Conservation (phyloP, 2,888 invertebrate genomes). For the Taphrorychus bicolor region DNA sequence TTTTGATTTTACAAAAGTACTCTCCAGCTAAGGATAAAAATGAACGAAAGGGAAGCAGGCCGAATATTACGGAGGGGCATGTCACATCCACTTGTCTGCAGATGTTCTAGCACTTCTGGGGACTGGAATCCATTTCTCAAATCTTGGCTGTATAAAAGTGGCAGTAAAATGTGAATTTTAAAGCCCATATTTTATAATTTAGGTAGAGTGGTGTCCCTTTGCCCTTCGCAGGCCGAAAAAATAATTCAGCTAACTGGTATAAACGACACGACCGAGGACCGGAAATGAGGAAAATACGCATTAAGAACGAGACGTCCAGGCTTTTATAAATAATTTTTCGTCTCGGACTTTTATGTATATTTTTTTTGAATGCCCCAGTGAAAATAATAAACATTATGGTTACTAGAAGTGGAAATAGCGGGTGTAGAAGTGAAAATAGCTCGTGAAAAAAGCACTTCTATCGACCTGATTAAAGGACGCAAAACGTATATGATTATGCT, state of each 20-base stretch:
- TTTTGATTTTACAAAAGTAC: background rate
- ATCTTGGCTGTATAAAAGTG: constrained; percentile 34
- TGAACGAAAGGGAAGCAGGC: background rate
- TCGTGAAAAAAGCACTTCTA: too few relatives aligned
- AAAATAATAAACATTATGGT: too few relatives aligned
- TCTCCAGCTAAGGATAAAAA: too few relatives aligned
- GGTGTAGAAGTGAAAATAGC: too few relatives aligned
- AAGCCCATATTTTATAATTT: constrained; percentile 37
- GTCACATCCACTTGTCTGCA: constrained; percentile 35
- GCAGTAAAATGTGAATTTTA: constrained; percentile 37
- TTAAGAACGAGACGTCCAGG: constrained; percentile 7
- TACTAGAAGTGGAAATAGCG: too few relatives aligned
- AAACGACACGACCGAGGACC: constrained; percentile 22
- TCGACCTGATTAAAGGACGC: too few relatives aligned
- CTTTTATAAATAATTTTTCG: constrained; percentile 9
- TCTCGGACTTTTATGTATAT: too few relatives aligned
- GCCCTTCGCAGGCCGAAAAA: constrained; percentile 22
- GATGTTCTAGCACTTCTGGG: constrained; percentile 30
- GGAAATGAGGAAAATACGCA: constrained; percentile 12
- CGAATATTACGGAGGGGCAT: constrained; percentile 5
- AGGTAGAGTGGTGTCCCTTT: constrained; percentile 30
- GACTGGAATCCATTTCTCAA: constrained; percentile 25
- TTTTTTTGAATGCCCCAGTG: background rate
- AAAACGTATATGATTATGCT: too few relatives aligned
- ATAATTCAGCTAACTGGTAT: constrained; percentile 31